Evolutionary conservation across 2,797 vertebrate species (phyloP).

Genomic region (Lacerta bilineata): DNA sequence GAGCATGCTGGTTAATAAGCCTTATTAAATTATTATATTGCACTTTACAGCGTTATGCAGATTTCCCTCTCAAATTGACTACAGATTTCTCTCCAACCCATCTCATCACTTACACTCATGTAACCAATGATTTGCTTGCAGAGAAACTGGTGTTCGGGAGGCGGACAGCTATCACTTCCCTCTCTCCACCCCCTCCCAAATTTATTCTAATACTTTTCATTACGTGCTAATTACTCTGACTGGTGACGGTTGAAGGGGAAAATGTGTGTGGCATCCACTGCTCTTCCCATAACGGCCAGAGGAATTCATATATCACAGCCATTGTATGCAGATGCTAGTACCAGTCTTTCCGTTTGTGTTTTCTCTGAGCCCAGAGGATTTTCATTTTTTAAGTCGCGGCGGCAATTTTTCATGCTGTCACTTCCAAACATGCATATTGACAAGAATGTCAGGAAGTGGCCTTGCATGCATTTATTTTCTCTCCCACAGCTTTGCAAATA

Average conservation of each 20-base stretch:
- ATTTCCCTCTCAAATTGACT: conserved; percentile 6
- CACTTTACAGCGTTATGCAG: conserved; percentile 10
- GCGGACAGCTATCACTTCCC: background rate
- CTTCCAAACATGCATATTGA: conserved; percentile 65
- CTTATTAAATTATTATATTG: conserved; percentile 21
- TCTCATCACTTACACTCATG: accelerated
- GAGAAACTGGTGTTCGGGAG: background rate
- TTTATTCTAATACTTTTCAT: conserved; percentile 3
- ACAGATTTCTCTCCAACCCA: conserved; percentile 32
- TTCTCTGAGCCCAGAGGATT: conserved; percentile 59
- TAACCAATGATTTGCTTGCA: conserved; percentile 23
- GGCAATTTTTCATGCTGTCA: conserved; percentile 68
- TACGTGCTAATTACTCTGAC: conserved; percentile 43
- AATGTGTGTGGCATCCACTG: conserved; percentile 15
- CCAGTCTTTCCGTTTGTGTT: conserved; percentile 44
- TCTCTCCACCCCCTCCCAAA: background rate
- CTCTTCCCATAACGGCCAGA: background rate
- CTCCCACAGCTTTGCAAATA: conserved; percentile 60
- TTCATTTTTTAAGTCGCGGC: conserved; percentile 61
- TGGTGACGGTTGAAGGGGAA: conserved; percentile 33
- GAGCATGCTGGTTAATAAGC: background rate
- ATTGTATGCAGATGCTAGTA: conserved; percentile 42
- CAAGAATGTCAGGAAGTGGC: conserved; percentile 60
- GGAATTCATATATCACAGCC: conserved; percentile 40
- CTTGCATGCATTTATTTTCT: conserved; percentile 67